A percentile compares a stretch with the other conserved stretches of the same genome.
Evolutionary conservation across 2,888 invertebrate genomes (phyloP).

Genomic region (Cheilosia vernalis): DNA sequence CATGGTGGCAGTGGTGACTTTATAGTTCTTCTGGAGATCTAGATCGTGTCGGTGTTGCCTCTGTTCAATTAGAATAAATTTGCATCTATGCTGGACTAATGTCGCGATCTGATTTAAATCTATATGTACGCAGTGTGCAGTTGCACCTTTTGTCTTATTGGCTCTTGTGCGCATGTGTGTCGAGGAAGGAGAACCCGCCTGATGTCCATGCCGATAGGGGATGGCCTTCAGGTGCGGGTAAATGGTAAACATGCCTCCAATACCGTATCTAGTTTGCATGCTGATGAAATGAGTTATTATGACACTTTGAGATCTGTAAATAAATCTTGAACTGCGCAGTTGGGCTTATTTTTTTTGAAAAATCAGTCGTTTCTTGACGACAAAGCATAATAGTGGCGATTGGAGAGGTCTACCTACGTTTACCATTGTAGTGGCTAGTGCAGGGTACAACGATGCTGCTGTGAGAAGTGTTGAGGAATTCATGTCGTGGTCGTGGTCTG

Average conservation of each 20-base stretch:
- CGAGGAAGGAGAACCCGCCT: conserved; percentile 53
- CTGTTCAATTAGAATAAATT: conserved; percentile 61
- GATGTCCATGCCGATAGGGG: not conserved
- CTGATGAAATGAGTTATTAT: conserved; percentile 70
- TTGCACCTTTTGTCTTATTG: conserved; percentile 3
- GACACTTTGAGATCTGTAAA: conserved; percentile 57
- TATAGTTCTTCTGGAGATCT: conserved; percentile 3
- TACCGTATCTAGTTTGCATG: conserved; percentile 36
- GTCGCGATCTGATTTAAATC: conserved; percentile 69
- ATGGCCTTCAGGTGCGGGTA: conserved; percentile 44
- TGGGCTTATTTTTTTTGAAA: conserved; percentile 21
- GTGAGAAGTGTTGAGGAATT: conserved; percentile 21
- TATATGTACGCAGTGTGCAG: conserved; percentile 36
- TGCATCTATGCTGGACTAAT: conserved; percentile 55
- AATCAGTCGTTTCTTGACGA: conserved; percentile 12
- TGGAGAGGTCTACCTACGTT: conserved; percentile 2
- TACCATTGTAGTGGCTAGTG: not conserved
- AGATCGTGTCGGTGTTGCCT: conserved; percentile 62
- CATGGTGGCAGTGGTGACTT: not conserved
- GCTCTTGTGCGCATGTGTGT: conserved; percentile 12
- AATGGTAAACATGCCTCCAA: conserved; percentile 21
- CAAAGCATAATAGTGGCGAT: not conserved
- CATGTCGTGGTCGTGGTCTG: conserved; percentile 16
- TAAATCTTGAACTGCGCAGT: conserved; percentile 45
- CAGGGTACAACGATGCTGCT: conserved; percentile 25